phyloP scores from a whole-genome alignment of 2,797 vertebrate species.

The Galaxias olidus region DNA sequence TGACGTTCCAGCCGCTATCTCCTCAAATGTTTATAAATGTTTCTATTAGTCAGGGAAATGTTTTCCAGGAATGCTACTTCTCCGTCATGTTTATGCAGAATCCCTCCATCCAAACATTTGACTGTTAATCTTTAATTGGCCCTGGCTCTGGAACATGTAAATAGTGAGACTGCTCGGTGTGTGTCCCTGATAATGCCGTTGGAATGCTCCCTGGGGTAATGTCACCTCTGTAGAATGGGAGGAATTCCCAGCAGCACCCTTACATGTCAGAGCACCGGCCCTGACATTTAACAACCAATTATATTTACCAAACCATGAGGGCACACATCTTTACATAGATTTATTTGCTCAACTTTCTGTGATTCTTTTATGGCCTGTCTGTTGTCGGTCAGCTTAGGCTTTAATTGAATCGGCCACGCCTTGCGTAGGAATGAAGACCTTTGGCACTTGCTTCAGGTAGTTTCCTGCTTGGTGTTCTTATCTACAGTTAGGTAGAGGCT shows the following conservation, averaged over 20 bases:
- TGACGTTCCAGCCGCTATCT: too few species aligned
- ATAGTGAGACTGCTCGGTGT: conserved; percentile 33
- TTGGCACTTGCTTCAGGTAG: conserved; percentile 42
- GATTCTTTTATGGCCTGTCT: conserved; percentile 5
- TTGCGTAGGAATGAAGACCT: conserved; percentile 5
- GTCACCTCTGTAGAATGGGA: conserved; percentile 52
- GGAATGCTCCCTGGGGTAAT: conserved; percentile 69
- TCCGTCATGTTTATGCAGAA: neutral
- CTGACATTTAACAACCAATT: conserved; percentile 58
- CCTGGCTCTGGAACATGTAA: conserved; percentile 32
- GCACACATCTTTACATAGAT: neutral
- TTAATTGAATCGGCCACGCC: neutral
- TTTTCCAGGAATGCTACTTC: too few species aligned
- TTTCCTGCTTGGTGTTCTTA: conserved; percentile 52
- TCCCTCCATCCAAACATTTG: conserved; percentile 29
- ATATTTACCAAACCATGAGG: conserved; percentile 16
- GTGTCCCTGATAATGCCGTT: conserved; percentile 56
- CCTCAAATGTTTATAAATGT: too few species aligned
- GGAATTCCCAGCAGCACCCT: conserved; percentile 58
- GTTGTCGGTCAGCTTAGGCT: neutral
- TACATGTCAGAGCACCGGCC: conserved; percentile 64
- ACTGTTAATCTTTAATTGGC: conserved; percentile 26
- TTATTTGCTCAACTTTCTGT: conserved; percentile 14
- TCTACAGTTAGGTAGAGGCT: conserved; percentile 14
- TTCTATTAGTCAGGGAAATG: too few species aligned